Evolutionary conservation across 1,140 invertebrate species (phyloP).

Genomic region (Heliconius nattereri): DNA sequence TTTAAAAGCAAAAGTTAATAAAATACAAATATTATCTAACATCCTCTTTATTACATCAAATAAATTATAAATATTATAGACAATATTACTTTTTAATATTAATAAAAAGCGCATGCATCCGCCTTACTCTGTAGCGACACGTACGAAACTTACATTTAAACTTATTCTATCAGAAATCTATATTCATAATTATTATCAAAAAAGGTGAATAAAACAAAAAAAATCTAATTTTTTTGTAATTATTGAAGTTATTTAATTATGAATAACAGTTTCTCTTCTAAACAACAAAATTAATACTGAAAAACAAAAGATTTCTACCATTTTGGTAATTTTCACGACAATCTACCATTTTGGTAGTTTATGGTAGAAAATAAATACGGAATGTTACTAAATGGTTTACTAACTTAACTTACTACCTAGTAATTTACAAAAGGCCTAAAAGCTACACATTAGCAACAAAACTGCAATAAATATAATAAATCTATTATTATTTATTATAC

Average conservation of each 20-base stretch:
- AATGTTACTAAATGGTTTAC: conserved; percentile 44
- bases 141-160: not conserved
- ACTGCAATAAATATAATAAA: conserved; percentile 57
- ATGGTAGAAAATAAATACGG: conserved; percentile 64
- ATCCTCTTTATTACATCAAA: conserved; percentile 76
- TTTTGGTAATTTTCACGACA: conserved; percentile 39
- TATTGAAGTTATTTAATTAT: conserved; percentile 1
- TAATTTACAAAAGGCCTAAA: conserved; percentile 55
- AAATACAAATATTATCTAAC: conserved; percentile 62
- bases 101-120: conserved; percentile 62
- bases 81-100: conserved; percentile 63
- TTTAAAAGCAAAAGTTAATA: conserved; percentile 31
- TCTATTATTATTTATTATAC: conserved; percentile 42
- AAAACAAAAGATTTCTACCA: conserved; percentile 9
- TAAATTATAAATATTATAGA: conserved; percentile 75
- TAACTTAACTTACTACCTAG: conserved; percentile 47
- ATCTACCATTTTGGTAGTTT: conserved; percentile 15
- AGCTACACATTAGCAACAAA: conserved; percentile 55
- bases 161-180: conserved; percentile 35
- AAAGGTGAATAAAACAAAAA: not conserved
- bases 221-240: not conserved
- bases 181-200: conserved; percentile 23
- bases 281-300: conserved; percentile 58
- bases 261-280: conserved; percentile 9
- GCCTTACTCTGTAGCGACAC: conserved; percentile 30